Percentiles rank a stretch among this genome's conserved stretches.
Evolutionary conservation across 2,797 vertebrate genomes (phyloP).

Genomic region (Chromobotia macracanthus): DNA sequence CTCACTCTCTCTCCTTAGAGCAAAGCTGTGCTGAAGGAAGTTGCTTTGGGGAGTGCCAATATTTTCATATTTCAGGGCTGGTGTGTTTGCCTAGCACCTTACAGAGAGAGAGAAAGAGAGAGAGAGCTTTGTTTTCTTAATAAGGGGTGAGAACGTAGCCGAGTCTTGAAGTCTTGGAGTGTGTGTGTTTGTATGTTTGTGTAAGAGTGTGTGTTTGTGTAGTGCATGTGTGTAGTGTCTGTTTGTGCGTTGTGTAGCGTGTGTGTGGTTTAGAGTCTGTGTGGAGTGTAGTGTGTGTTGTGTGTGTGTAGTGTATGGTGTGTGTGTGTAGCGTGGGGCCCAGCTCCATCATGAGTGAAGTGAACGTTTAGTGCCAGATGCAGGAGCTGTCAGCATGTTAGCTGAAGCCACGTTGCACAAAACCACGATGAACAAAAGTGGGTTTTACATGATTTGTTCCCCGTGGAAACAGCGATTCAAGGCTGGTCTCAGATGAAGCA

Average conservation of each 20-base stretch:
- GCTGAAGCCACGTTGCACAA: constrained; percentile 49
- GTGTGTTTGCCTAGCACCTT: constrained; percentile 73
- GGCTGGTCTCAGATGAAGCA: constrained; percentile 41
- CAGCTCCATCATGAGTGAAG: constrained; percentile 40
- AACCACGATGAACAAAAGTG: constrained; percentile 51
- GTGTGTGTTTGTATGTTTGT: constrained; percentile 12
- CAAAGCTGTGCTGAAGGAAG: constrained; percentile 63
- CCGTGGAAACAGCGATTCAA: constrained; percentile 44
- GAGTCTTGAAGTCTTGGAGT: constrained; percentile 50
- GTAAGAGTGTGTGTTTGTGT: constrained; percentile 24
- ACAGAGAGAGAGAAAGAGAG: constrained; percentile 66
- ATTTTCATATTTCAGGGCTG: constrained; percentile 67
- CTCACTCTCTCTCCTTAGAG: constrained; percentile 44
- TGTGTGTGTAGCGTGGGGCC: constrained; percentile 51
- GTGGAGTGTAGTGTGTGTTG: too few relatives aligned
- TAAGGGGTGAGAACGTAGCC: constrained; percentile 66
- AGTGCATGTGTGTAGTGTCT: constrained; percentile 9
- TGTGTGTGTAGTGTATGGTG: constrained; percentile 12
- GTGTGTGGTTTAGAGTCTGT: too few relatives aligned
- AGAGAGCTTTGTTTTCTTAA: constrained; percentile 69
- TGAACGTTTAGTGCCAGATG: constrained; percentile 62
- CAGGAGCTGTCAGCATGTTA: constrained; percentile 49
- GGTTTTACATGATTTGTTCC: constrained; percentile 51
- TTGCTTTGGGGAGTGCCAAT: constrained; percentile 61
- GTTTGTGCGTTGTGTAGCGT: constrained; percentile 9